These are phyloP conservation scores for Adrianichthys oophorus DNA, from an alignment of 2,797 vertebrate genomes.

Conservation along the genomic window DNA sequence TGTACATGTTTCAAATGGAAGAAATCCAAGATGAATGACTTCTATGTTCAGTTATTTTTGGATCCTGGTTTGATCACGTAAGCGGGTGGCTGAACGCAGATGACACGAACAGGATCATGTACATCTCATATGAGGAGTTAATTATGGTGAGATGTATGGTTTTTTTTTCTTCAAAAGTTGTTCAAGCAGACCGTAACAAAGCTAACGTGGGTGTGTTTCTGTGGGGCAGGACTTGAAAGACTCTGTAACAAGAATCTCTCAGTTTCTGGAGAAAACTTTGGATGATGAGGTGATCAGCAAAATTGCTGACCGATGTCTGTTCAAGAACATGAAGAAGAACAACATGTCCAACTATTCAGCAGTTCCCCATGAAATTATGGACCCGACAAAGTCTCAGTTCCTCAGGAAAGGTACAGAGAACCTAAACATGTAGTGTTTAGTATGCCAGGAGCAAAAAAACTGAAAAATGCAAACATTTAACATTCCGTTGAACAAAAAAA, in stretches of 20 bases:
- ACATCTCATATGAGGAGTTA: constrained; percentile 79
- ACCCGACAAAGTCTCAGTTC: constrained; percentile 72
- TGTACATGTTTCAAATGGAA: neutral
- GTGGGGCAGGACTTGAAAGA: constrained; percentile 66
- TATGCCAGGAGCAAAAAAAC: no score
- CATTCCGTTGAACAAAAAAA: neutral
- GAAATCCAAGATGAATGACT: neutral
- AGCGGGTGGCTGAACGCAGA: constrained; percentile 72
- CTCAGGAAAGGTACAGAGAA: constrained; percentile 73
- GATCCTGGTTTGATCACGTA: constrained; percentile 81
- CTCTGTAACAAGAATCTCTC: constrained; percentile 57
- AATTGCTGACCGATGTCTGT: constrained; percentile 70
- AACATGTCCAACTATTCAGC: constrained; percentile 79
- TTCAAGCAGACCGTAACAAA: no score
- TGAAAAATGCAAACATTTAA: no score
- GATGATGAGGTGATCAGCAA: constrained; percentile 49
- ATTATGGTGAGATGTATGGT: constrained; percentile 21
- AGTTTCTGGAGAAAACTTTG: constrained; percentile 69
- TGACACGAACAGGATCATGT: constrained; percentile 57
- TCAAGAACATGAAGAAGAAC: constrained; percentile 81
- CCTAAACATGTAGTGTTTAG: no score
- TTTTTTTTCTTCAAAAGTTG: neutral
- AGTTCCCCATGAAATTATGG: constrained; percentile 60
- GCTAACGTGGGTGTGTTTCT: constrained; percentile 1
- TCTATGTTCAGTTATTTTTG: constrained; percentile 64